These are phyloP conservation scores for Amorpha juglandis DNA, from an alignment of 2,888 invertebrate genomes.

Conservation along the genomic window DNA sequence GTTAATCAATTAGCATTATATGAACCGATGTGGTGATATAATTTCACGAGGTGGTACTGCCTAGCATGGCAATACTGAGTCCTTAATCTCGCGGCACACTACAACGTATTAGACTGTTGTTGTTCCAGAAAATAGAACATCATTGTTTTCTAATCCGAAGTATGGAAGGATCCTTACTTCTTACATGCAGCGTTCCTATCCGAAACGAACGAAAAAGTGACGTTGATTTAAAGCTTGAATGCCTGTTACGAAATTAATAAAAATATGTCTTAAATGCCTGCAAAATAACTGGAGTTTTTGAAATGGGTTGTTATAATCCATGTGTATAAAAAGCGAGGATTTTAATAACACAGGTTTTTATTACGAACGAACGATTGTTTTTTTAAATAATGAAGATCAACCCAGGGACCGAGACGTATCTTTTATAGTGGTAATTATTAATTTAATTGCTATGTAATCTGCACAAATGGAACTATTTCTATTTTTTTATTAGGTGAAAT, in stretches of 20 bases:
- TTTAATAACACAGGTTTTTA: not conserved
- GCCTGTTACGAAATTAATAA: not conserved
- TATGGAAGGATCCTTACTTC: not conserved
- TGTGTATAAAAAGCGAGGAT: not conserved
- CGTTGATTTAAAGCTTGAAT: not conserved
- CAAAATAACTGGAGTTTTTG: not conserved
- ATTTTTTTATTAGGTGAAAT: not conserved
- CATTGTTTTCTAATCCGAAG: too few species aligned
- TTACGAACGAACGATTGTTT: constrained; percentile 10
- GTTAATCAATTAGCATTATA: too few species aligned
- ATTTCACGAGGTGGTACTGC: too few species aligned
- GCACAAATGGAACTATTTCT: not conserved
- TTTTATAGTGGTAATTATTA: not conserved
- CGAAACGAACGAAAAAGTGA: not conserved
- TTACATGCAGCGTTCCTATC: not conserved
- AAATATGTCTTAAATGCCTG: not conserved
- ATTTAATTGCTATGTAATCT: constrained; percentile 8
- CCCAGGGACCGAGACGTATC: not conserved
- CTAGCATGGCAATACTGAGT: too few species aligned
- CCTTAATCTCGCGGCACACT: too few species aligned
- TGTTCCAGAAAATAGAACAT: too few species aligned
- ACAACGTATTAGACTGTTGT: too few species aligned
- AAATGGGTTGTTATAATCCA: not conserved
- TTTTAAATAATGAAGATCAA: not conserved
- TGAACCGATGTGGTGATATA: too few species aligned